Percentiles rank a stretch among this genome's conserved stretches.
phyloP scores from a whole-genome alignment of 92 coral and sea anemone species.

The Siderastrea radians region DNA sequence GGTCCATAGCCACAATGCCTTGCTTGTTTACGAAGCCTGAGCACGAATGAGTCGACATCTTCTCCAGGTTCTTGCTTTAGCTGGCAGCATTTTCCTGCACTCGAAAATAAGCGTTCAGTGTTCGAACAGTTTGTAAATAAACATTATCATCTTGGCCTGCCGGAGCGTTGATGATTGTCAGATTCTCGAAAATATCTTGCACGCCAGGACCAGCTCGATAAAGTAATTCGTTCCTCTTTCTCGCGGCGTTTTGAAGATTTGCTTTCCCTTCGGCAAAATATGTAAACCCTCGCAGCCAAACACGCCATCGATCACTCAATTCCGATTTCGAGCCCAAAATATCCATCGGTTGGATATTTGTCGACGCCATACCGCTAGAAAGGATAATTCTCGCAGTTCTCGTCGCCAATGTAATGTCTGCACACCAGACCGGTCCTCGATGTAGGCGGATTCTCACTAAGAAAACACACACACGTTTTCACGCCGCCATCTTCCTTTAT shows the following conservation, averaged over 20 bases:
- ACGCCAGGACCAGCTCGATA: constrained; percentile 37
- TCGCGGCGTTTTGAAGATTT: constrained; percentile 30
- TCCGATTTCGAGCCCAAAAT: constrained; percentile 13
- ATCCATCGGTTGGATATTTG: constrained; percentile 18
- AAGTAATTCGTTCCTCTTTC: constrained; percentile 10
- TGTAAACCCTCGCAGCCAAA: constrained; percentile 32
- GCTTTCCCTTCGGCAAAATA: constrained; percentile 35
- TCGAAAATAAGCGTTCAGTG: not conserved
- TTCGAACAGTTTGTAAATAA: not conserved
- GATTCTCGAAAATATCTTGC: constrained; percentile 39
- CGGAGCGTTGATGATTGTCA: not conserved
- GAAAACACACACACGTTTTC: too few relatives aligned
- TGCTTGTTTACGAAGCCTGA: not conserved
- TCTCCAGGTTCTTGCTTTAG: constrained; percentile 20
- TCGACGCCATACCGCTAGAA: not conserved
- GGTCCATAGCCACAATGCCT: not conserved
- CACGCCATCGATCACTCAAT: constrained; percentile 36
- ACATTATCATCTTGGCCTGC: not conserved
- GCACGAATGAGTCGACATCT: constrained; percentile 8
- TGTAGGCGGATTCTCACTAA: too few relatives aligned
- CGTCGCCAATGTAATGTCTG: too few relatives aligned
- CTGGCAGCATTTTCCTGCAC: not conserved
- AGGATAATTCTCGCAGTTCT: too few relatives aligned
- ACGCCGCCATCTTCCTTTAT: too few relatives aligned
- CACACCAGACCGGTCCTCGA: too few relatives aligned